phyloP scores from a whole-genome alignment of 1,140 invertebrate genomes.

The Leptoteleia sp. region DNA sequence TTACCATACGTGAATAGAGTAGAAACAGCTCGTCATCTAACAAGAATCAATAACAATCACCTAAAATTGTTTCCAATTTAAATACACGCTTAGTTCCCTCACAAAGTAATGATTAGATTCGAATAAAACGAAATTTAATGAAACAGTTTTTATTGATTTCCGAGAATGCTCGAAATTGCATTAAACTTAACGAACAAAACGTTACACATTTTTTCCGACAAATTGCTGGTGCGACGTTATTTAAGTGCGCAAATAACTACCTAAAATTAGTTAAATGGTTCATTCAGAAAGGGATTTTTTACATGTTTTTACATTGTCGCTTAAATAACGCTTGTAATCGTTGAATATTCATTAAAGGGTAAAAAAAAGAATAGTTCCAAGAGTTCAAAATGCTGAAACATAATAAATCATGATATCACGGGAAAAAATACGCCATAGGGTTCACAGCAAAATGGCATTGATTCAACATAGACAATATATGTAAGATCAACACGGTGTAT shows the following conservation, averaged over 20 bases:
- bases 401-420: slow-evolving; percentile 54
- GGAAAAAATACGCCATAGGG: too few relatives aligned
- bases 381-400: slow-evolving; percentile 40
- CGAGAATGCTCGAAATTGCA: background rate
- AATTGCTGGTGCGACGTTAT: background rate
- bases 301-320: slow-evolving; percentile 8
- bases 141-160: slow-evolving; percentile 13
- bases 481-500: too few relatives aligned
- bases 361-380: slow-evolving; percentile 36
- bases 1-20: slow-evolving; percentile 4
- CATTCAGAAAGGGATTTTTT: slow-evolving; percentile 22
- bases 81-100: background rate
- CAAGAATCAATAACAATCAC: slow-evolving; percentile 18
- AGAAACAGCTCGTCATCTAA: slow-evolving; percentile 27
- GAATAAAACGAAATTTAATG: slow-evolving; percentile 12
- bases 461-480: too few relatives aligned
- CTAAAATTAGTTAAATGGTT: slow-evolving; percentile 18
- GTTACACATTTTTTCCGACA: too few relatives aligned
- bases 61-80: slow-evolving; percentile 19
- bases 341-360: slow-evolving; percentile 51
- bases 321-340: slow-evolving; percentile 38
- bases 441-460: too few relatives aligned
- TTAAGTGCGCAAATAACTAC: slow-evolving; percentile 6
- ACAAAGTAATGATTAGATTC: too few relatives aligned
- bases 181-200: slow-evolving; percentile 6